These are phyloP conservation scores for Pemphigus obesinymphae DNA, from an alignment of 1,140 invertebrate species.

Conservation along the genomic window DNA sequence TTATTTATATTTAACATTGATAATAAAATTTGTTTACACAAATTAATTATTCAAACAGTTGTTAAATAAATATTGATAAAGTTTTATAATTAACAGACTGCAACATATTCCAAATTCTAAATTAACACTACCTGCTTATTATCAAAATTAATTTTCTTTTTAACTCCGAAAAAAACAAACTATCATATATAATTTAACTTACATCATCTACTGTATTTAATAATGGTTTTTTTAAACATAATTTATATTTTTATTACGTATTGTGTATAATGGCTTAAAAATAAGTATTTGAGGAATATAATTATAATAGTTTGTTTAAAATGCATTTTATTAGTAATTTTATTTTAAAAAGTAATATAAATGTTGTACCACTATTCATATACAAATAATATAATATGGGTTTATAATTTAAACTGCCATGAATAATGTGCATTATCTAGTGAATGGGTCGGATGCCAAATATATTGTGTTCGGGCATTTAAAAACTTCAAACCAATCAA, in stretches of 20 bases:
- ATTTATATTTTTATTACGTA: neutral
- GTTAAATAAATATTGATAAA: neutral
- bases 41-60: neutral
- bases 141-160: neutral
- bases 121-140: neutral
- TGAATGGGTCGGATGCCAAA: neutral
- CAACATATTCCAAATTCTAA: too few species aligned
- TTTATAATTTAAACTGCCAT: too few species aligned
- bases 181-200: neutral
- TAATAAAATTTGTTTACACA: neutral
- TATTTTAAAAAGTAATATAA: neutral
- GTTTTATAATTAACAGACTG: neutral
- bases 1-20: too few species aligned
- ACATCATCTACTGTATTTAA: neutral
- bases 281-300: too few species aligned
- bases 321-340: neutral
- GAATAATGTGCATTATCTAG: neutral
- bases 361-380: neutral
- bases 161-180: neutral
- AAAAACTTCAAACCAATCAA: neutral
- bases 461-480: neutral
- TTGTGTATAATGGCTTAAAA: neutral
- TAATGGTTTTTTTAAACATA: too few species aligned
- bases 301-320: neutral
- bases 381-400: neutral